These are phyloP conservation scores for Micromesistius poutassou DNA, from an alignment of 2,797 vertebrate species.

Conservation along the genomic window DNA sequence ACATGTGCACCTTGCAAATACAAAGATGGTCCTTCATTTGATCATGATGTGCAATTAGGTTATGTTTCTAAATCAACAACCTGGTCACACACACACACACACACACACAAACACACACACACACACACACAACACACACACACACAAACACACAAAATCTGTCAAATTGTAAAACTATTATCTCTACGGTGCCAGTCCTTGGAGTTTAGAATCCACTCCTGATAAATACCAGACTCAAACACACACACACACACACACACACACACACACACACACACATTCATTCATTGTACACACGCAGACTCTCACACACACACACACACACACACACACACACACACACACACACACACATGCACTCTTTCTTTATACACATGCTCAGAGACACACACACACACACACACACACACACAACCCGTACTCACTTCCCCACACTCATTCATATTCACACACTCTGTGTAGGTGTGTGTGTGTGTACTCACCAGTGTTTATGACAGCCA, in stretches of 20 bases:
- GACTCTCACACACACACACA: background rate
- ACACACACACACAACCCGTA: background rate
- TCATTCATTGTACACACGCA: too few relatives aligned
- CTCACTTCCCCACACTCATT: background rate
- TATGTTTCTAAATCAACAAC: background rate
- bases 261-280: background rate
- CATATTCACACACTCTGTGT: background rate
- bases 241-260: background rate
- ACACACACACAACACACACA: too few relatives aligned
- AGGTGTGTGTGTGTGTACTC: background rate
- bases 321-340: background rate
- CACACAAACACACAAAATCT: too few relatives aligned
- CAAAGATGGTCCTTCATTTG: background rate
- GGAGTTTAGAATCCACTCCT: background rate
- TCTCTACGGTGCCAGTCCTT: background rate
- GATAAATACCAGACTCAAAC: background rate
- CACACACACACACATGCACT: too few relatives aligned
- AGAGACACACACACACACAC: too few relatives aligned
- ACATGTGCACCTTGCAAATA: slow-evolving; percentile 47
- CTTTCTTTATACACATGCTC: too few relatives aligned
- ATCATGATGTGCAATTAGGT: background rate
- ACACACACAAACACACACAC: too few relatives aligned
- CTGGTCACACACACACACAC: background rate
- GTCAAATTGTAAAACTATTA: background rate
- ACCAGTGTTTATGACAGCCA: slow-evolving; percentile 70